A percentile compares a stretch with the other conserved stretches of the same genome.
These are phyloP conservation scores for Chrysodeixis includens DNA, from an alignment of 2,888 invertebrate genomes.

Conservation along the genomic window DNA sequence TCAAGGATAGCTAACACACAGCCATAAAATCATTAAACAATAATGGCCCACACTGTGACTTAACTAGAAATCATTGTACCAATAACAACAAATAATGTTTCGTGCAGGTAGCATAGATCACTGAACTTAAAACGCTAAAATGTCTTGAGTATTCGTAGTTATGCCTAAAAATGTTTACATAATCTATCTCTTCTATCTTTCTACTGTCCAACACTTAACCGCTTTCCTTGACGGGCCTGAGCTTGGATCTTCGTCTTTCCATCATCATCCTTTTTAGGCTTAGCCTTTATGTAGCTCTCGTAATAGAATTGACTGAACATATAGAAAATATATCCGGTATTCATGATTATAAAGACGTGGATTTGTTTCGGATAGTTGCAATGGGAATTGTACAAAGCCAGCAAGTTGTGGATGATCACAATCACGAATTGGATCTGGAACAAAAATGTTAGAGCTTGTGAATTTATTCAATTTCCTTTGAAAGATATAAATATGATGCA, in stretches of 20 bases:
- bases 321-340: slow-evolving; percentile 90
- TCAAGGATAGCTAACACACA: no score
- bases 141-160: not conserved
- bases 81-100: not conserved
- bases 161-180: not conserved
- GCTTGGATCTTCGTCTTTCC: not conserved
- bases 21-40: no score
- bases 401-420: slow-evolving; percentile 90
- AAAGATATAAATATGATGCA: no score
- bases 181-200: slow-evolving; percentile 11
- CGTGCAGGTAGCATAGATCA: not conserved
- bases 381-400: slow-evolving; percentile 83
- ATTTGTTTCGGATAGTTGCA: slow-evolving; percentile 91
- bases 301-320: slow-evolving; percentile 93
- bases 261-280: slow-evolving; percentile 41
- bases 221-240: not conserved
- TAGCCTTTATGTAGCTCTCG: slow-evolving; percentile 85
- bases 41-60: no score
- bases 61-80: no score
- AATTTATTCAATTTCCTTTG: no score
- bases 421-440: slow-evolving; percentile 91
- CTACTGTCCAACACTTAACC: slow-evolving; percentile 43
- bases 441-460: no score
- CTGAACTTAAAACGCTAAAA: not conserved
- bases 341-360: slow-evolving; percentile 89